phyloP scores from a whole-genome alignment of 2,113 vertebrate genomes.

The Salvator merianae region DNA sequence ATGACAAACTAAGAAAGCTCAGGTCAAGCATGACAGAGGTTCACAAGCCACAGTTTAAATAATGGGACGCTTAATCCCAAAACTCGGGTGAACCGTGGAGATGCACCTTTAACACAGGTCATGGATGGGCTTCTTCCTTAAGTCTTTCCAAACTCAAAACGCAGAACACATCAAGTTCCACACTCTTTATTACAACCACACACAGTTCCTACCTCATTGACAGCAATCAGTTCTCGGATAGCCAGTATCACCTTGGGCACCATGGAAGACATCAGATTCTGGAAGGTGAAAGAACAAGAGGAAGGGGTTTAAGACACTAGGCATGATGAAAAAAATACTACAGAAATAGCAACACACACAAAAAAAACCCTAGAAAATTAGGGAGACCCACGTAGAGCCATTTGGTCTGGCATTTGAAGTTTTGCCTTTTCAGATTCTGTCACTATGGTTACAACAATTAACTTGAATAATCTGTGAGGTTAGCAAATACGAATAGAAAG shows the following conservation, averaged over 20 bases:
- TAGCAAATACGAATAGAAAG: too few relatives aligned
- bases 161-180: too few relatives aligned
- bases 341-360: background rate
- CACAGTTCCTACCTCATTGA: slow-evolving; percentile 77
- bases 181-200: background rate
- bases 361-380: background rate
- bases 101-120: background rate
- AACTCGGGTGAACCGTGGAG: too few relatives aligned
- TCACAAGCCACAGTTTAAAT: too few relatives aligned
- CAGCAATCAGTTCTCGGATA: slow-evolving; percentile 78
- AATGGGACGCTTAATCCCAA: too few relatives aligned
- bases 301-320: fast-evolving
- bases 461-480: background rate
- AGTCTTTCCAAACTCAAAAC: background rate
- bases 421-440: background rate
- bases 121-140: too few relatives aligned
- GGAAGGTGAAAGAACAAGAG: background rate
- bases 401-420: too few relatives aligned
- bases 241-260: slow-evolving; percentile 15
- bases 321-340: background rate
- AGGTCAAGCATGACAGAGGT: too few relatives aligned
- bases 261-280: background rate
- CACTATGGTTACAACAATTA: too few relatives aligned
- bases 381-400: too few relatives aligned
- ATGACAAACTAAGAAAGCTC: background rate